Evolutionary conservation across 1,140 invertebrate species (phyloP).

Genomic region (Aricia agestis): DNA sequence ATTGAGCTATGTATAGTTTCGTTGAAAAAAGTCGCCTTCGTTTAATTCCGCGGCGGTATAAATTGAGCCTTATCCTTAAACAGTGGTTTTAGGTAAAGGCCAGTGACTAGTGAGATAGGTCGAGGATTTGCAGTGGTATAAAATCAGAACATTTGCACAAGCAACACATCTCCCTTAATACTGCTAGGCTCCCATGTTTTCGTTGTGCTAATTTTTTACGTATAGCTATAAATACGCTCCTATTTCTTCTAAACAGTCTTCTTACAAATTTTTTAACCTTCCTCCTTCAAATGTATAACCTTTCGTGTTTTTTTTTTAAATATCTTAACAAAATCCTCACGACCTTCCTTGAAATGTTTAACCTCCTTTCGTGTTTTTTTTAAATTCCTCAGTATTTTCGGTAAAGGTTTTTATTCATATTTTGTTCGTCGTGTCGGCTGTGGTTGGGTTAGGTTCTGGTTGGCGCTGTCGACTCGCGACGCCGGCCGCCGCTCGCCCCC

Average conservation of each 20-base stretch:
- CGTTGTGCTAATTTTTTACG: not conserved
- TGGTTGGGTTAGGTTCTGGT: constrained; percentile 53
- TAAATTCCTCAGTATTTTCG: constrained; percentile 12
- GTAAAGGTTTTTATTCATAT: constrained; percentile 32
- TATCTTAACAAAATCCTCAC: no score
- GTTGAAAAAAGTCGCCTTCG: no score
- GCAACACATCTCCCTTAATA: constrained; percentile 1
- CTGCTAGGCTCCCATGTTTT: not conserved
- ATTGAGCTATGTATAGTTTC: no score
- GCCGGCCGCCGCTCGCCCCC: constrained; percentile 53
- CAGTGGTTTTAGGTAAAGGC: no score
- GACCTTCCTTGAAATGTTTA: not conserved
- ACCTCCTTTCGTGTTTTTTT: not conserved
- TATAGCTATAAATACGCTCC: not conserved
- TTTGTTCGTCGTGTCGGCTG: constrained; percentile 38
- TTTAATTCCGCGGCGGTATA: no score
- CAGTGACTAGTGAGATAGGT: no score
- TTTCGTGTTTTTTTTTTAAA: no score
- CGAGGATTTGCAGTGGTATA: no score
- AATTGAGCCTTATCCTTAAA: no score
- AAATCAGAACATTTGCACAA: not conserved
- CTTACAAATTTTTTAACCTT: not conserved
- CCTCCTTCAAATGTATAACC: constrained; percentile 5
- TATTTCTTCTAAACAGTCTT: not conserved
- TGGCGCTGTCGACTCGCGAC: constrained; percentile 53